Conservation (phyloP, 2,113 vertebrate genomes). For the Benitochromis conjunctus region DNA sequence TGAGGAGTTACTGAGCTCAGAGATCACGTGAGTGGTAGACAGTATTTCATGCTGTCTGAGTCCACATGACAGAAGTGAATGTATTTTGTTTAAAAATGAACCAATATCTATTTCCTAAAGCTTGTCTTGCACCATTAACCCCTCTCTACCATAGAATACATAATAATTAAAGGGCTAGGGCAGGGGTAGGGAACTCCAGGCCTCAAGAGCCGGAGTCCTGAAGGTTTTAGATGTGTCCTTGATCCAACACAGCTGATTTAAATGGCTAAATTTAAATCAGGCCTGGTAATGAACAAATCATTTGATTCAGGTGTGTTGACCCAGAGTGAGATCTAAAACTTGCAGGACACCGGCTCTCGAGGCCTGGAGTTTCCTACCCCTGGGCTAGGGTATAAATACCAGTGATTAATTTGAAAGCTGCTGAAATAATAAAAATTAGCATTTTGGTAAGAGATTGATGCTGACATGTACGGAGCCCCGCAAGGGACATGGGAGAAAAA, state of each 20-base stretch:
- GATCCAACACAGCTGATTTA: no score
- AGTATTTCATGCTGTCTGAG: not conserved
- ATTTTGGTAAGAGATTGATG: not conserved
- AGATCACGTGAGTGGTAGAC: not conserved
- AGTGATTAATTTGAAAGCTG: not conserved
- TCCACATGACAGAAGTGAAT: not conserved
- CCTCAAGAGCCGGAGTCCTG: no score
- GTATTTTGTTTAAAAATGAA: not conserved
- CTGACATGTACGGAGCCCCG: no score
- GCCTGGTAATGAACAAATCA: no score
- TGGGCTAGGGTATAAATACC: not conserved
- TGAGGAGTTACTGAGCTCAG: not conserved
- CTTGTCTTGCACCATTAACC: not conserved
- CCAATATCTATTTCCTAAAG: not conserved
- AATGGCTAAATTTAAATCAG: no score
- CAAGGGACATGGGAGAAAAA: no score
- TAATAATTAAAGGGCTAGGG: not conserved
- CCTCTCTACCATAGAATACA: not conserved
- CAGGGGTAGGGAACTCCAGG: no score
- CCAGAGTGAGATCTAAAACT: no score
- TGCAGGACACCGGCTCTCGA: no score
- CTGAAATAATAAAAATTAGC: not conserved
- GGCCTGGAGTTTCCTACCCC: no score
- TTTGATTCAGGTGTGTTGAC: no score
- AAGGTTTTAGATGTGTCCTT: no score